Conservation (phyloP, 2,797 vertebrate species). For the Heterohyrax brucei region DNA sequence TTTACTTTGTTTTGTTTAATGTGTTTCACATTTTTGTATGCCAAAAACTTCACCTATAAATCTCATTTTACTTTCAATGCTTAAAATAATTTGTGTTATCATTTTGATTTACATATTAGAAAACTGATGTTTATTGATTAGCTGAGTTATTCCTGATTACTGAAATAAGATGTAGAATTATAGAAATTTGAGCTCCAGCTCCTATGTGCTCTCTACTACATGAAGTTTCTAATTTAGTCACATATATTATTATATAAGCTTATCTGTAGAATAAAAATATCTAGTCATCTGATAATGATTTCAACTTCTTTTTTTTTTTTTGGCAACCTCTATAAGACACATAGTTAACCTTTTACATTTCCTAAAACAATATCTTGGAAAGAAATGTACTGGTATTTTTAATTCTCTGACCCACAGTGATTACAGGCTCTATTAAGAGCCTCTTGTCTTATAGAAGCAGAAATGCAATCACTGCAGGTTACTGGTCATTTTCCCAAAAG, state of each 20-base stretch:
- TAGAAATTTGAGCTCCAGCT: background rate
- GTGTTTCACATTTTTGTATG: conserved; percentile 15
- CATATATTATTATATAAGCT: background rate
- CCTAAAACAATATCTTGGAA: conserved; percentile 43
- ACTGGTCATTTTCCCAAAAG: conserved; percentile 67
- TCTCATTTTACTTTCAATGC: conserved; percentile 8
- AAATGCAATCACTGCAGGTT: conserved; percentile 64
- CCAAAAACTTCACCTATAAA: background rate
- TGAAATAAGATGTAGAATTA: conserved; percentile 8
- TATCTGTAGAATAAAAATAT: conserved; percentile 29
- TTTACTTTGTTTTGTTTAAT: background rate
- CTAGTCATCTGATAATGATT: background rate
- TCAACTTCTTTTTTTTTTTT: conserved; percentile 71
- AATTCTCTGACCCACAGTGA: conserved; percentile 52
- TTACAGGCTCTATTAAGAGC: conserved; percentile 5
- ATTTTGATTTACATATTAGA: background rate
- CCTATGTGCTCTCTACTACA: background rate
- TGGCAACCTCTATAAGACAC: conserved; percentile 32
- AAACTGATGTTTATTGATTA: background rate
- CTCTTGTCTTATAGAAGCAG: conserved; percentile 61
- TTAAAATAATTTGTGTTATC: background rate
- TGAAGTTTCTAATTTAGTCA: background rate
- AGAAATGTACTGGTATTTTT: conserved; percentile 32
- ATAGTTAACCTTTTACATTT: conserved; percentile 65
- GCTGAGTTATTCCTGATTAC: background rate